phyloP scores from a whole-genome alignment of 2,888 invertebrate genomes.

The Theretra japonica region DNA sequence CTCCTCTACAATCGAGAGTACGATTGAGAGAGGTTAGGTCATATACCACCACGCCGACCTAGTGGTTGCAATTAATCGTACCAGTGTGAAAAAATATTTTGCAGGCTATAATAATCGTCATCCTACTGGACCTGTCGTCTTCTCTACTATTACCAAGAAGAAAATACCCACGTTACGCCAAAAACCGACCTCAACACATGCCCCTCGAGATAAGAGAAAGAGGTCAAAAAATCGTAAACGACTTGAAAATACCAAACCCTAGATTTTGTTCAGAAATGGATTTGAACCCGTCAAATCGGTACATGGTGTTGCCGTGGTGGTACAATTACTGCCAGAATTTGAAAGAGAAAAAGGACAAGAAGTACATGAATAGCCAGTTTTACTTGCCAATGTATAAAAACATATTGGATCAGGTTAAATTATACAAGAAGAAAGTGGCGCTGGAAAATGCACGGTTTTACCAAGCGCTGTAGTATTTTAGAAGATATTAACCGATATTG shows the following conservation, averaged over 20 bases:
- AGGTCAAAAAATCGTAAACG: constrained; percentile 31
- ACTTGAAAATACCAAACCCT: constrained; percentile 50
- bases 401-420: constrained; percentile 43
- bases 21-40: too few relatives aligned
- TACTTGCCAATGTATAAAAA: constrained; percentile 42
- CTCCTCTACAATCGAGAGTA: too few relatives aligned
- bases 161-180: not conserved
- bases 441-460: not conserved
- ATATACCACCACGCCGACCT: too few relatives aligned
- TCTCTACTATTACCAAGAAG: not conserved
- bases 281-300: constrained; percentile 41
- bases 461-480: too few relatives aligned
- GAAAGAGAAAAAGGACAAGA: constrained; percentile 41
- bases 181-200: constrained; percentile 7
- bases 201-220: constrained; percentile 23
- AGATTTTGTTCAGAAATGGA: constrained; percentile 55
- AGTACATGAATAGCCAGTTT: constrained; percentile 15
- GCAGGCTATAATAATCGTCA: not conserved
- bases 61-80: too few relatives aligned
- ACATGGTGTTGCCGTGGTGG: constrained; percentile 64
- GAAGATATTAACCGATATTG: too few relatives aligned
- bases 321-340: constrained; percentile 55
- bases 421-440: constrained; percentile 40
- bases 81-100: not conserved
- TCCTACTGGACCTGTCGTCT: not conserved